Evolutionary conservation across 2,888 invertebrate genomes (phyloP).

Genomic region (Drosophila multiciliata): DNA sequence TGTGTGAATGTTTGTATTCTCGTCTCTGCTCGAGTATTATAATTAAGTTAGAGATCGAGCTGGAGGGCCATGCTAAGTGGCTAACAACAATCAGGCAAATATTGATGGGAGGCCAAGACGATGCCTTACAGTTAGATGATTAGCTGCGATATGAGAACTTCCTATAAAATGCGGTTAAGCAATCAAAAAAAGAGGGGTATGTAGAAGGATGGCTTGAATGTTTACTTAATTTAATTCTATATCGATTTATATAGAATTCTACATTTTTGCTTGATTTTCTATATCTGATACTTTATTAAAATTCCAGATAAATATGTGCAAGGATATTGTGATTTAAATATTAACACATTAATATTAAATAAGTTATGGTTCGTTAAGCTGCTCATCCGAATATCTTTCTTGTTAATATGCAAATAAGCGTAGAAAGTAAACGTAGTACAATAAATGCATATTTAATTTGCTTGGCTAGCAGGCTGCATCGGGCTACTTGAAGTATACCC

Average conservation of each 20-base stretch:
- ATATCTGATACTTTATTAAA: not conserved
- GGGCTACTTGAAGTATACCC: constrained; percentile 22
- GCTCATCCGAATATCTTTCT: constrained; percentile 5
- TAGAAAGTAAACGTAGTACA: constrained; percentile 40
- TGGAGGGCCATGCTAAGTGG: constrained; percentile 46
- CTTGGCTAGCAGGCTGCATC: constrained; percentile 18
- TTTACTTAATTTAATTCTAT: not conserved
- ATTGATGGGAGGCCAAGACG: not conserved
- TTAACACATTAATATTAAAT: not conserved
- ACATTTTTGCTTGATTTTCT: not conserved
- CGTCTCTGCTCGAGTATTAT: constrained; percentile 22
- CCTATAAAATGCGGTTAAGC: constrained; percentile 1
- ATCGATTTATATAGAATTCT: not conserved
- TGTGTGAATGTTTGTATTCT: constrained; percentile 57
- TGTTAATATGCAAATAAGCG: constrained; percentile 20
- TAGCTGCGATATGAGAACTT: constrained; percentile 36
- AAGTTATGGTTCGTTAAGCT: not conserved
- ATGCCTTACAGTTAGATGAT: constrained; percentile 19
- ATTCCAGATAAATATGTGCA: not conserved
- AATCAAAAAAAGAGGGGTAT: not conserved
- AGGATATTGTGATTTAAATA: not conserved
- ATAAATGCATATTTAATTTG: constrained; percentile 47
- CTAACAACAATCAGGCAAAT: constrained; percentile 9
- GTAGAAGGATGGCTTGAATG: not conserved
- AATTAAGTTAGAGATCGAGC: constrained; percentile 46